Conservation (phyloP, 2,113 vertebrate genomes). For the Indicator indicator region DNA sequence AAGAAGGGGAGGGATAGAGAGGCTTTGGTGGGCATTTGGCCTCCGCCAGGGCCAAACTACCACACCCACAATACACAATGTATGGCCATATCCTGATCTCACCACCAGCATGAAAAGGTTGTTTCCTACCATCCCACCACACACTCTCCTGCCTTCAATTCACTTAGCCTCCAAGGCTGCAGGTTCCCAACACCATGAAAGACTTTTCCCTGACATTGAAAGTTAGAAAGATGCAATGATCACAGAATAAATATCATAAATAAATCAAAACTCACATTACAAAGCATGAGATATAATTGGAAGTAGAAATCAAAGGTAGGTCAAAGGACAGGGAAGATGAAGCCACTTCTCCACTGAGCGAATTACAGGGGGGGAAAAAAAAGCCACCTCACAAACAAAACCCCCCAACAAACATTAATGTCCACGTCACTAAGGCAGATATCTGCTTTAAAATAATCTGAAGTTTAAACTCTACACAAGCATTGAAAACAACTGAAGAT, state of each 20-base stretch:
- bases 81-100: background rate
- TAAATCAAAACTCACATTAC: background rate
- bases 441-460: background rate
- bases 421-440: background rate
- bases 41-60: too few relatives aligned
- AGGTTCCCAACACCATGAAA: background rate
- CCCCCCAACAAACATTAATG: background rate
- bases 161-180: background rate
- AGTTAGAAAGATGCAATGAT: background rate
- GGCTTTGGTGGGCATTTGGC: too few relatives aligned
- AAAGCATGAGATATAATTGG: background rate
- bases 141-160: background rate
- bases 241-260: constrained; percentile 1
- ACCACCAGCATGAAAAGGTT: background rate
- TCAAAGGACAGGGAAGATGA: background rate
- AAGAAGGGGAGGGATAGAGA: too few relatives aligned
- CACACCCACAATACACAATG: background rate
- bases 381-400: background rate
- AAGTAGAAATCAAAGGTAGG: constrained; percentile 2
- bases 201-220: background rate
- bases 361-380: background rate
- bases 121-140: background rate
- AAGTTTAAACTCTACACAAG: background rate
- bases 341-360: background rate
- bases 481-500: background rate